Conservation (phyloP, 1,140 invertebrate species). For the Psilanteris sp. region DNA sequence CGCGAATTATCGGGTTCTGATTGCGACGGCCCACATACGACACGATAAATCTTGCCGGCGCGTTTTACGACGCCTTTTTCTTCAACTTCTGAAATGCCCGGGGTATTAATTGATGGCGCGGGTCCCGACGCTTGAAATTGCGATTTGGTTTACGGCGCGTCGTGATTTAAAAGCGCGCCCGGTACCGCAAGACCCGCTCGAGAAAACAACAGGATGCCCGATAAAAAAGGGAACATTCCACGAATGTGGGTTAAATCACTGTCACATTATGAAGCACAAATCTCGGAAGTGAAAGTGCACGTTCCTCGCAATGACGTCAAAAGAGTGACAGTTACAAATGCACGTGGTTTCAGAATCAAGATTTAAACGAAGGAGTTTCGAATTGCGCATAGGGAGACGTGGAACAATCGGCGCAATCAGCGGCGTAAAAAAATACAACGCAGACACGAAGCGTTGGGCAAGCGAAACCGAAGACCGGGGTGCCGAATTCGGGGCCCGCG, state of each 20-base stretch:
- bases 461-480: neutral
- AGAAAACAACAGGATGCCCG: slow-evolving; percentile 41
- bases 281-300: slow-evolving; percentile 64
- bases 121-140: neutral
- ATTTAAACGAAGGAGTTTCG: slow-evolving; percentile 30
- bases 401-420: slow-evolving; percentile 44
- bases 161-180: slow-evolving; percentile 24
- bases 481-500: too few species aligned
- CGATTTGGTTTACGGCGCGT: slow-evolving; percentile 13
- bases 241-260: slow-evolving; percentile 63
- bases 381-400: slow-evolving; percentile 9
- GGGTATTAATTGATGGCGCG: slow-evolving; percentile 23
- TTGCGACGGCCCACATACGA: slow-evolving; percentile 20
- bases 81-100: slow-evolving; percentile 8
- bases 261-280: slow-evolving; percentile 63
- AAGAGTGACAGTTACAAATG: slow-evolving; percentile 60
- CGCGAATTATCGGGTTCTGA: slow-evolving; percentile 25
- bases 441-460: slow-evolving; percentile 2
- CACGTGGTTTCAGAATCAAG: slow-evolving; percentile 44
- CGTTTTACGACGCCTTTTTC: slow-evolving; percentile 28
- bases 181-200: slow-evolving; percentile 5
- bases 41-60: slow-evolving; percentile 20
- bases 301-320: slow-evolving; percentile 59
- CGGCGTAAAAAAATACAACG: slow-evolving; percentile 2
- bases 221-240: slow-evolving; percentile 52